Conservation (phyloP, 2,113 vertebrate genomes). For the Cyphomyrus plagiostoma region DNA sequence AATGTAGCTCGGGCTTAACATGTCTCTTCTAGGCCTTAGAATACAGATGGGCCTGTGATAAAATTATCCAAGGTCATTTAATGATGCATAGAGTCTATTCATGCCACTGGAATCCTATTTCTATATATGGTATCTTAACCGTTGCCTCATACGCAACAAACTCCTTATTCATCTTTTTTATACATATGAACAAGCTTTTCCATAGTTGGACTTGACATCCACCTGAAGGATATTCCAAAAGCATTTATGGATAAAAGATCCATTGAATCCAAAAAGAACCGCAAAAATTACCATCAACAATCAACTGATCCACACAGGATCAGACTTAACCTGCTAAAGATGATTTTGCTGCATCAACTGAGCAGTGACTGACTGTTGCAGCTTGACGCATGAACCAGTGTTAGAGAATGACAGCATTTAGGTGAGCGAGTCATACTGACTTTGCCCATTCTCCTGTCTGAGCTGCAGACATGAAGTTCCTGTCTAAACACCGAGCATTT, state of each 20-base stretch:
- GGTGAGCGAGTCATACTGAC: not conserved
- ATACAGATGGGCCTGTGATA: not conserved
- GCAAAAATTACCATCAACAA: not conserved
- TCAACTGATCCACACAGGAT: not conserved
- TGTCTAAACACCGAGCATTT: not conserved
- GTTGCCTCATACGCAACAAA: not conserved
- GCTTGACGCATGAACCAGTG: not conserved
- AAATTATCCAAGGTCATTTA: not conserved
- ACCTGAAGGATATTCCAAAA: not conserved
- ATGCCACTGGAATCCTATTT: not conserved
- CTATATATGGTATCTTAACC: not conserved
- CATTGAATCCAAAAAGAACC: not conserved
- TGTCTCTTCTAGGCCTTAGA: not conserved
- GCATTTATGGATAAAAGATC: not conserved
- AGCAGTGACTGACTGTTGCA: not conserved
- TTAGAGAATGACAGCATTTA: not conserved
- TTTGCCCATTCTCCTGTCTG: not conserved
- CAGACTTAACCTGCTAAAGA: not conserved
- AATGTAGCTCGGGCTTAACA: not conserved
- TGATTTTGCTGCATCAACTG: not conserved
- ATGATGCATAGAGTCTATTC: not conserved
- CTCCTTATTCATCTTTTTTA: not conserved
- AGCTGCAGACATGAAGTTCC: conserved; percentile 4
- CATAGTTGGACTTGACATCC: not conserved
- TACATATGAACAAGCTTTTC: not conserved